Conservation (phyloP, 2,113 vertebrate species). For the Microcebus griseorufus region DNA sequence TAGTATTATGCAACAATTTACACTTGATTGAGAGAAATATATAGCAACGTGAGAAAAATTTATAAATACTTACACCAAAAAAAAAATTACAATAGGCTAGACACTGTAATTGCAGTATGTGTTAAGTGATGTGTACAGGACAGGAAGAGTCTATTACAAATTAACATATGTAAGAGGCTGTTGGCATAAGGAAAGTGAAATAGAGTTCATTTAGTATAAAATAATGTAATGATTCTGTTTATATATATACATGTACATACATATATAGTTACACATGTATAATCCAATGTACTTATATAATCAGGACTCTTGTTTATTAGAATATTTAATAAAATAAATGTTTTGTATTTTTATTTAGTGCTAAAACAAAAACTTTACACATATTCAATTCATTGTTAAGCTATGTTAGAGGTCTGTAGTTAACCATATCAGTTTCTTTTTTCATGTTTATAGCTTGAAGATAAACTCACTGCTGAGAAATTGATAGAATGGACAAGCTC, state of each 20-base stretch:
- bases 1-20: background rate
- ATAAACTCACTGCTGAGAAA: conserved; percentile 55
- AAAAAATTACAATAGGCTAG: background rate
- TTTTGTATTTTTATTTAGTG: background rate
- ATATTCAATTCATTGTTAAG: background rate
- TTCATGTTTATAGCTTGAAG: conserved; percentile 50
- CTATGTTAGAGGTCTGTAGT: accelerated
- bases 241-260: background rate
- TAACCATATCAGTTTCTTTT: background rate
- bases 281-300: too few relatives aligned
- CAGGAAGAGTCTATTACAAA: background rate
- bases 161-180: background rate
- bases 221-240: background rate
- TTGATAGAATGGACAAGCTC: conserved; percentile 31
- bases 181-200: background rate
- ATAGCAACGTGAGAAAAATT: background rate
- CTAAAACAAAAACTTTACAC: background rate
- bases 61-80: background rate
- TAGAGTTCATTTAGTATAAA: background rate
- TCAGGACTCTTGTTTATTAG: background rate
- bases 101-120: background rate
- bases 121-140: background rate
- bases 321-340: background rate
- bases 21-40: background rate
- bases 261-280: background rate